A percentile compares a stretch with the other conserved stretches of the same genome.
Evolutionary conservation across 2,888 invertebrate species (phyloP).

Genomic region (Tridacna gigas): DNA sequence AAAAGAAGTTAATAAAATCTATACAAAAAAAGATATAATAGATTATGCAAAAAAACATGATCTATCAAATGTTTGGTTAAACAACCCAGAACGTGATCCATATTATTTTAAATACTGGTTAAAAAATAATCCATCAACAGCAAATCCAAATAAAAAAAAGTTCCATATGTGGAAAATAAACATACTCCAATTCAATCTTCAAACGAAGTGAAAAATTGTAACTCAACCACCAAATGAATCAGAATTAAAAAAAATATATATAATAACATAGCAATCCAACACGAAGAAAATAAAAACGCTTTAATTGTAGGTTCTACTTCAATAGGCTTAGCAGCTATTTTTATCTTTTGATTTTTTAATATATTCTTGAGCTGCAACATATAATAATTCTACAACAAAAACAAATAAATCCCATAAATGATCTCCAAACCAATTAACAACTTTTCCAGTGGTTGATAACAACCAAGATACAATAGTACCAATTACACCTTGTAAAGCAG

Average conservation of each 20-base stretch:
- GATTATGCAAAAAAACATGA: constrained; percentile 30
- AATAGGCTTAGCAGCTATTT: too few species aligned
- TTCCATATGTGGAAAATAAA: too few species aligned
- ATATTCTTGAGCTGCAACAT: too few species aligned
- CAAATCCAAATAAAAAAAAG: constrained; percentile 26
- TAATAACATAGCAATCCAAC: too few species aligned
- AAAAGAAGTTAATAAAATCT: not conserved
- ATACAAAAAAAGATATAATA: not conserved
- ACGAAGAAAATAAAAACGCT: too few species aligned
- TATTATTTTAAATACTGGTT: constrained; percentile 17
- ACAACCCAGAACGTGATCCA: constrained; percentile 13
- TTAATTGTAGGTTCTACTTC: too few species aligned
- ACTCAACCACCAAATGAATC: too few species aligned
- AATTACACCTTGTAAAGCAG: constrained; percentile 46
- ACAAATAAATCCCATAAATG: constrained; percentile 45
- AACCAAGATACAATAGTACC: constrained; percentile 50
- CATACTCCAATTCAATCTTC: too few species aligned
- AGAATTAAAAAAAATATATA: too few species aligned
- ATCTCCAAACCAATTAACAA: constrained; percentile 49
- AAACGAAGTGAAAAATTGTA: too few species aligned
- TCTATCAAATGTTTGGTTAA: constrained; percentile 18
- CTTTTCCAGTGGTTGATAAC: constrained; percentile 43
- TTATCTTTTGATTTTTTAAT: too few species aligned
- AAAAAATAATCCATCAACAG: constrained; percentile 23
- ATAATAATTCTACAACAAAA: constrained; percentile 38